Percentiles rank a stretch among this genome's conserved stretches.
Evolutionary conservation across 2,888 invertebrate species (phyloP).

Genomic region (Rhorus exstirpatorius): DNA sequence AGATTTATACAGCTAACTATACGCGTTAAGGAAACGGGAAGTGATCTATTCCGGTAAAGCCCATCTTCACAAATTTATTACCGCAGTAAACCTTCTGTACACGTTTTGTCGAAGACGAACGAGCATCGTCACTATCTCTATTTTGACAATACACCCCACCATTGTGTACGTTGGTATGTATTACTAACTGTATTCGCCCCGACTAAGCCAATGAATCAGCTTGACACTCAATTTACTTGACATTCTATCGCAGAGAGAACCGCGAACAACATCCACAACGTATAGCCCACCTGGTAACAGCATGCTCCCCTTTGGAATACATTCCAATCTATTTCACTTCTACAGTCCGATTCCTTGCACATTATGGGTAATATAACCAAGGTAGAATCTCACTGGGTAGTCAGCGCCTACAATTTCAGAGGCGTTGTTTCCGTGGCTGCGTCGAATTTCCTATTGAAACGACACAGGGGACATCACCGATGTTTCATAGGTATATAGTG

Average conservation of each 20-base stretch:
- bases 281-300: background rate
- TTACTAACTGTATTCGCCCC: conserved; percentile 55
- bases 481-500: background rate
- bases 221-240: conserved; percentile 68
- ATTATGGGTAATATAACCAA: background rate
- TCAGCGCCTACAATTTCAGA: no score
- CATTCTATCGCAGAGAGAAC: conserved; percentile 45
- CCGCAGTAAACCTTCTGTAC: conserved; percentile 42
- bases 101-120: conserved; percentile 42
- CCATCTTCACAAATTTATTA: conserved; percentile 59
- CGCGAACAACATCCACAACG: conserved; percentile 1
- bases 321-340: conserved; percentile 40
- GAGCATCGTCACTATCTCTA: conserved; percentile 50
- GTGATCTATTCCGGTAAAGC: conserved; percentile 58
- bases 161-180: conserved; percentile 35
- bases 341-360: background rate
- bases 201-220: conserved; percentile 61
- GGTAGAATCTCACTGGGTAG: no score
- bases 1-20: conserved; percentile 28
- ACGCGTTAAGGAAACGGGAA: conserved; percentile 39
- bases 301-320: conserved; percentile 26
- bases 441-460: background rate
- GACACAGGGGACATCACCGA: background rate
- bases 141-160: conserved; percentile 14
- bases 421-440: background rate